phyloP scores from a whole-genome alignment of 2,888 invertebrate genomes.

The Parapristionchus giblindavisi region DNA sequence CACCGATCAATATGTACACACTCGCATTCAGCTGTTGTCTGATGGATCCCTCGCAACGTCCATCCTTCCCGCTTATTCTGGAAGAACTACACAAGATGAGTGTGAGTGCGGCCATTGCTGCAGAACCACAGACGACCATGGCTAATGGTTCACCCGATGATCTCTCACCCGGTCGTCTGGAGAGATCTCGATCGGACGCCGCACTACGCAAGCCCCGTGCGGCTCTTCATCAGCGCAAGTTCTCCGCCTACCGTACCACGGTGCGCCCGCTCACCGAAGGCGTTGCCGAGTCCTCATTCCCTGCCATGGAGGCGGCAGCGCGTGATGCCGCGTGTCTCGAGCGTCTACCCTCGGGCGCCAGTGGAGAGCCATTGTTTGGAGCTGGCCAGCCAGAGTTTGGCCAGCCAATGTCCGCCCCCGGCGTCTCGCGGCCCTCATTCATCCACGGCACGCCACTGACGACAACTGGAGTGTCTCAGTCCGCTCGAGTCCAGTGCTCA shows the following conservation, averaged over 20 bases:
- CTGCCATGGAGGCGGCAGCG: conserved; percentile 7
- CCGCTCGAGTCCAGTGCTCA: not conserved
- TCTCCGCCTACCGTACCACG: conserved; percentile 30
- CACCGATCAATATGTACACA: conserved; percentile 76
- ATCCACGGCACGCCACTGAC: not conserved
- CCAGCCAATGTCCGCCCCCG: not conserved
- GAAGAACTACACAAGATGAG: too few species aligned
- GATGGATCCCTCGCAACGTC: conserved; percentile 51
- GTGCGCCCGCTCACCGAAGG: conserved; percentile 25
- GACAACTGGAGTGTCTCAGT: too few species aligned
- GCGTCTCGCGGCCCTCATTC: not conserved
- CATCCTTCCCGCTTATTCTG: conserved; percentile 46
- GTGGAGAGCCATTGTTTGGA: not conserved
- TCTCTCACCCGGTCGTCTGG: conserved; percentile 45
- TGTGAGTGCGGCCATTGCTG: too few species aligned
- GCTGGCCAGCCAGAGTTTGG: not conserved
- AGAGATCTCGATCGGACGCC: conserved; percentile 58
- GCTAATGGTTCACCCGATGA: not conserved
- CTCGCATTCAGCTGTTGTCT: conserved; percentile 88
- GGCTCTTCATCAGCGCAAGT: conserved; percentile 19
- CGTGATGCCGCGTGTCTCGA: conserved; percentile 12
- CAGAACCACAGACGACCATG: too few species aligned
- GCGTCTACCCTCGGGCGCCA: not conserved
- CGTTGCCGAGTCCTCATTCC: not conserved
- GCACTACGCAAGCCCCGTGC: conserved; percentile 45